phyloP scores from a whole-genome alignment of 2,797 vertebrate genomes.

The Melanogrammus aeglefinus region DNA sequence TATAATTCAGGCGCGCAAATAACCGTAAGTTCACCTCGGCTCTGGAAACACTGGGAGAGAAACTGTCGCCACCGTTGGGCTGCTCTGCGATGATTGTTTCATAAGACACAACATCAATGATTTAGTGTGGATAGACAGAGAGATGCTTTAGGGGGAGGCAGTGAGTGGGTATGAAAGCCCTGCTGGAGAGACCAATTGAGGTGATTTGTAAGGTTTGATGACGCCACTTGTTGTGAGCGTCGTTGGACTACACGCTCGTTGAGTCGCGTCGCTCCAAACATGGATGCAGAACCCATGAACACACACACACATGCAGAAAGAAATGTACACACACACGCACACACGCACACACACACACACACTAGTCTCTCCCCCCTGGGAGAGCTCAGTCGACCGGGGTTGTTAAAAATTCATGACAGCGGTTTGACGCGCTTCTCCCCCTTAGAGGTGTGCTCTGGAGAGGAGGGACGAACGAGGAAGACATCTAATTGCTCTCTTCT shows the following conservation, averaged over 20 bases:
- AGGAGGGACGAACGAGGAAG: conserved; percentile 41
- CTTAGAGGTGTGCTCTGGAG: conserved; percentile 52
- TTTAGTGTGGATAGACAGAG: conserved; percentile 14
- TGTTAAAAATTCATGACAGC: conserved; percentile 72
- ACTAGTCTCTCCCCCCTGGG: conserved; percentile 27
- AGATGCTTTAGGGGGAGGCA: neutral
- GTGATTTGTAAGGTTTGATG: conserved; percentile 25
- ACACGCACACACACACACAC: conserved; percentile 15
- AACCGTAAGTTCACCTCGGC: neutral
- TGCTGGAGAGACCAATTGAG: conserved; percentile 27
- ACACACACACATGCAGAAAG: neutral
- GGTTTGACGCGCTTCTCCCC: conserved; percentile 64
- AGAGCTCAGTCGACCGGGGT: conserved; percentile 52
- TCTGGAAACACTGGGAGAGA: neutral
- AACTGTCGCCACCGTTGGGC: neutral
- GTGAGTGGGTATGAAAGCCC: conserved; percentile 11
- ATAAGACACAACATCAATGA: conserved; percentile 2
- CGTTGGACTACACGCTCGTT: neutral
- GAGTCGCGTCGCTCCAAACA: conserved; percentile 3
- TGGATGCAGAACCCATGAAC: neutral
- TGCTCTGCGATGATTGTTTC: neutral
- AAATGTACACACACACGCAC: conserved; percentile 22
- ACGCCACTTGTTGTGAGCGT: conserved; percentile 24
- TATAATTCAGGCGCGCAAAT: conserved; percentile 2
- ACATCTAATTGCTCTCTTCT: conserved; percentile 54